A percentile compares a stretch with the other conserved stretches of the same genome.
These are phyloP conservation scores for Polyommatus icarus DNA, from an alignment of 2,888 invertebrate genomes.

Conservation along the genomic window DNA sequence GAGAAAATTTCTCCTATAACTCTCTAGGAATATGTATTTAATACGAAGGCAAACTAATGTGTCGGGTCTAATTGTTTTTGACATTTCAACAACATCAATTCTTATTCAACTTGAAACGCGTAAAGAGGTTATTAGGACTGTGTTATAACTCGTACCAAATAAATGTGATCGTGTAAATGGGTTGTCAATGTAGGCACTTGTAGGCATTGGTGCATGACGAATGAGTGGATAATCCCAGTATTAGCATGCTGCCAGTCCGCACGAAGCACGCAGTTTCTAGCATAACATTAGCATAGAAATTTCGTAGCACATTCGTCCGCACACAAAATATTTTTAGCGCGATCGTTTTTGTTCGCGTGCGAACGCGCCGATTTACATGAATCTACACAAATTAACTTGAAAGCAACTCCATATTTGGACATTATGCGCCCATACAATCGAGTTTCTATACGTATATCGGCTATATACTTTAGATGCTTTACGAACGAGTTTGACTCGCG, in stretches of 20 bases:
- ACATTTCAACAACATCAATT: not conserved
- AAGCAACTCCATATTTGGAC: constrained; percentile 28
- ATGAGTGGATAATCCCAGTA: constrained; percentile 26
- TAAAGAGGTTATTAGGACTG: not conserved
- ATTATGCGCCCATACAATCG: constrained; percentile 16
- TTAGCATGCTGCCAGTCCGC: constrained; percentile 14
- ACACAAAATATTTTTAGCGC: constrained; percentile 30
- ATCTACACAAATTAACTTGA: constrained; percentile 31
- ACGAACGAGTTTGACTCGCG: not conserved
- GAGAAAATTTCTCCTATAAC: no score
- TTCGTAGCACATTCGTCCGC: constrained; percentile 24
- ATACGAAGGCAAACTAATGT: not conserved
- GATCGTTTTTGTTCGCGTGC: constrained; percentile 26
- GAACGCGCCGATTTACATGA: constrained; percentile 22
- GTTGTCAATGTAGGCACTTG: not conserved
- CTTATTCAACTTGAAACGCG: not conserved
- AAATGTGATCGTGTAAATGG: not conserved
- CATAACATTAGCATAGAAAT: constrained; percentile 28
- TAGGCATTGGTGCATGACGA: not conserved
- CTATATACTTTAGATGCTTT: not conserved
- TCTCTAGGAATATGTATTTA: no score
- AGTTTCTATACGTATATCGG: constrained; percentile 7
- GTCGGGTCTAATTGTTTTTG: not conserved
- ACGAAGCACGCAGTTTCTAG: constrained; percentile 27
- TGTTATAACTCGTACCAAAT: not conserved